Evolutionary conservation across 2,113 vertebrate genomes (phyloP), one percentile per base, ranked within the genome.

Genomic region (Hiodon tergisus): DNA sequence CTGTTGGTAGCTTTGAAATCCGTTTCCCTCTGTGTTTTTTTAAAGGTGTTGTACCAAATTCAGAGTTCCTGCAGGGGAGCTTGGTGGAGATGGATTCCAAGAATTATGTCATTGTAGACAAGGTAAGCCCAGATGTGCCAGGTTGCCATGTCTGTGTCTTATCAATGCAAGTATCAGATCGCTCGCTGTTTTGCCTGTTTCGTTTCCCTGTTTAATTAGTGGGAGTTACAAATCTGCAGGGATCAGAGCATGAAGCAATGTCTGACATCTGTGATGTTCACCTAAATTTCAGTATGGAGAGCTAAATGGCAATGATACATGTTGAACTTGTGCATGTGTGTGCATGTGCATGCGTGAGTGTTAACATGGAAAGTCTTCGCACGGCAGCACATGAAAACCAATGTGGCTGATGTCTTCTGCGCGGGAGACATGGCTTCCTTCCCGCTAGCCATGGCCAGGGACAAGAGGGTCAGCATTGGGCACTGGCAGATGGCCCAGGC

Each of bases 401-500:
- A 86, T 17, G 74, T 89, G 72, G 87, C 85, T 0, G 84, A 82
- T 0, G 88, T 95, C 69, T 94, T 89, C 0, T 91, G 93, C 48
- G 94, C 88, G 0, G 94, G 94, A 31, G 94, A 95, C 0, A 76
- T 94, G 72, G 86, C 86, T 60, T 85, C 85, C 53, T 95, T 94
- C 77, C 93, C 94, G 0, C 88, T 95, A 2, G 77, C 83, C 0
- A 88, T 93, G 83, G 87, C 89, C 2, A 84, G 78, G 0, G 81
- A 91, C 79, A 78, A 77, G 9, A 76, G 3, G 2, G 80, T 89
- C 67, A 88, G 81, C 84, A 91, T 94, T 54, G 84, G 83, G 10
- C 94, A 95, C 85, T 94, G 94, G 79, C 94, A 94, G 79, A 84
- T 92, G 77, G 94, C 94, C 0, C 93, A 95, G 66, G 87, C 89